phyloP scores from a whole-genome alignment of 2,797 vertebrate genomes.

The Crenuchus spilurus region DNA sequence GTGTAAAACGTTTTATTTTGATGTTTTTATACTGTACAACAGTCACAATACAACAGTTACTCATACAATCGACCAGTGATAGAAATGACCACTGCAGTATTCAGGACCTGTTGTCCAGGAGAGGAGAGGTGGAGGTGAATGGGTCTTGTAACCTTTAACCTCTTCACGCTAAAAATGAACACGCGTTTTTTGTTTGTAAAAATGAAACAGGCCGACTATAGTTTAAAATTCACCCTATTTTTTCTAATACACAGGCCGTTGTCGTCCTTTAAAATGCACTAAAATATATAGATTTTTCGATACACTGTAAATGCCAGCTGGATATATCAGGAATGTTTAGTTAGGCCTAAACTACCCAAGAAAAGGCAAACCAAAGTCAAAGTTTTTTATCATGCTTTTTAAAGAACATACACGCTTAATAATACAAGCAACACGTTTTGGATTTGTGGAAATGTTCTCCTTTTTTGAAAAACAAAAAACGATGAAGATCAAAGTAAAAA shows the following conservation, averaged over 20 bases:
- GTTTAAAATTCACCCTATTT: conserved; percentile 9
- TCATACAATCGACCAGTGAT: conserved; percentile 78
- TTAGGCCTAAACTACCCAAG: conserved; percentile 50
- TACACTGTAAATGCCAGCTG: conserved; percentile 46
- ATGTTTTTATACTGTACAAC: conserved; percentile 86
- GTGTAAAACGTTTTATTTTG: conserved; percentile 88
- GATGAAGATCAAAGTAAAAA: conserved; percentile 53
- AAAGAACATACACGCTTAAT: conserved; percentile 68
- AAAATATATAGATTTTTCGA: conserved; percentile 52
- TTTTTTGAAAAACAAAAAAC: conserved; percentile 31
- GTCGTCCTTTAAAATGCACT: conserved; percentile 46
- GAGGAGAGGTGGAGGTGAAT: background rate
- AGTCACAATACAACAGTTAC: conserved; percentile 86
- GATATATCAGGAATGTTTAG: conserved; percentile 59
- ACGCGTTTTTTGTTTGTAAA: background rate
- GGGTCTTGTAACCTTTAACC: background rate
- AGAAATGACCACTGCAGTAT: conserved; percentile 80
- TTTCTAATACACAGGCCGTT: conserved; percentile 29
- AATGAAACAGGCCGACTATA: conserved; percentile 52
- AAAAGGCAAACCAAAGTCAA: conserved; percentile 50
- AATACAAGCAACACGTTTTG: conserved; percentile 53
- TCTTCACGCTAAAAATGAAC: conserved; percentile 46
- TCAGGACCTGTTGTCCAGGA: conserved; percentile 67
- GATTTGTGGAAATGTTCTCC: conserved; percentile 48
- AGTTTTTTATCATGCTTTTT: conserved; percentile 52